A percentile compares a stretch with the other conserved stretches of the same genome.
Conservation (phyloP, 2,888 invertebrate species). For the Caenorhabditis doughertyi region DNA sequence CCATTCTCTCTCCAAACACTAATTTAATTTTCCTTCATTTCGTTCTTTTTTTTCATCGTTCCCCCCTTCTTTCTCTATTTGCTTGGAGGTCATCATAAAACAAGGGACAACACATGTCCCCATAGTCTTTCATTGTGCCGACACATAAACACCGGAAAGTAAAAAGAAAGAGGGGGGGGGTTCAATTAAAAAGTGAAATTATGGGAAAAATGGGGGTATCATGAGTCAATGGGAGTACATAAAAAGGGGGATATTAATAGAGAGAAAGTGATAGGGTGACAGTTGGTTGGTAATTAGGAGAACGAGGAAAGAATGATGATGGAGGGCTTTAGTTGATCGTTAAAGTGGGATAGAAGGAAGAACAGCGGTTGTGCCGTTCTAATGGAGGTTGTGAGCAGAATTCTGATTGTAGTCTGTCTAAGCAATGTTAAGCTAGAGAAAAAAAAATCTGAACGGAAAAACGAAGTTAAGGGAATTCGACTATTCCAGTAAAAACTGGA, state of each 20-base stretch:
- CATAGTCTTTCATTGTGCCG: not conserved
- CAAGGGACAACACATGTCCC: not conserved
- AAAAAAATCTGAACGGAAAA: no score
- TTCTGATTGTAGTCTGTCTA: no score
- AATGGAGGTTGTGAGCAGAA: no score
- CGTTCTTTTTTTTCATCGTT: no score
- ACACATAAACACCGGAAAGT: not conserved
- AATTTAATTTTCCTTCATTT: no score
- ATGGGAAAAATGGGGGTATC: not conserved
- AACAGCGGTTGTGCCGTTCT: no score
- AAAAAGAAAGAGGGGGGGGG: not conserved
- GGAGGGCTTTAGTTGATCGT: no score
- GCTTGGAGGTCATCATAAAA: not conserved
- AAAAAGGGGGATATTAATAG: not conserved
- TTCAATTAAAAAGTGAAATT: not conserved
- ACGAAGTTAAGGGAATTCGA: no score
- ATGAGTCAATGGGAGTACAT: not conserved
- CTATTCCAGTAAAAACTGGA: no score
- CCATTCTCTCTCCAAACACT: no score
- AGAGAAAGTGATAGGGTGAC: not conserved
- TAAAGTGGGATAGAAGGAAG: no score
- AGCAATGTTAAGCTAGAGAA: no score
- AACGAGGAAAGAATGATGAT: not conserved
- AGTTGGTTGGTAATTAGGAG: slow-evolving; percentile 3
- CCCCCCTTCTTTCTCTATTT: not conserved